Conservation (phyloP, 2,797 vertebrate species). For the Hipposideros larvatus region DNA sequence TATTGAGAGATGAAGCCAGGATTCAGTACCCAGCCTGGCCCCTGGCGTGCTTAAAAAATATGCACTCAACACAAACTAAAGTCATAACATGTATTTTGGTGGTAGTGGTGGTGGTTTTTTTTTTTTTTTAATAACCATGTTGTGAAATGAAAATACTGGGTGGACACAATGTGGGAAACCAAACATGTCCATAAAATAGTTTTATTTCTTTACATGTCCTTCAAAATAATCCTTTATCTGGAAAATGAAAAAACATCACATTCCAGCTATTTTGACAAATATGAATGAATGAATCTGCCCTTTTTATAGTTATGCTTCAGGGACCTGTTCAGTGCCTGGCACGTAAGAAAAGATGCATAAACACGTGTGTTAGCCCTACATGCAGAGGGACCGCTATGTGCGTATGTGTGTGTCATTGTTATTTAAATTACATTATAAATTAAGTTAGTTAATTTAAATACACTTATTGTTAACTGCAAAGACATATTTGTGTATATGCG, state of each 20-base stretch:
- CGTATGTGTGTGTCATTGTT: no score
- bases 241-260: neutral
- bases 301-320: accelerated
- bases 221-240: neutral
- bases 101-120: no score
- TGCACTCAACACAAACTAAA: accelerated
- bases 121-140: accelerated
- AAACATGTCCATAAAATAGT: neutral
- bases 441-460: neutral
- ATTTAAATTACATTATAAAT: neutral
- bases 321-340: no score
- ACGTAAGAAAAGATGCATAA: neutral
- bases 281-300: neutral
- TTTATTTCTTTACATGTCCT: neutral
- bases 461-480: no score
- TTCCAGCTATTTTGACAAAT: accelerated
- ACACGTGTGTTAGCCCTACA: no score
- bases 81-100: no score
- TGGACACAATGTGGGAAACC: neutral
- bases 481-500: no score
- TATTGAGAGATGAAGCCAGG: neutral
- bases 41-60: accelerated
- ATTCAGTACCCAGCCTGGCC: no score
- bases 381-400: neutral
- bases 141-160: neutral